Conservation (phyloP, 1,140 invertebrate genomes). For the Drosophila bipectinata region DNA sequence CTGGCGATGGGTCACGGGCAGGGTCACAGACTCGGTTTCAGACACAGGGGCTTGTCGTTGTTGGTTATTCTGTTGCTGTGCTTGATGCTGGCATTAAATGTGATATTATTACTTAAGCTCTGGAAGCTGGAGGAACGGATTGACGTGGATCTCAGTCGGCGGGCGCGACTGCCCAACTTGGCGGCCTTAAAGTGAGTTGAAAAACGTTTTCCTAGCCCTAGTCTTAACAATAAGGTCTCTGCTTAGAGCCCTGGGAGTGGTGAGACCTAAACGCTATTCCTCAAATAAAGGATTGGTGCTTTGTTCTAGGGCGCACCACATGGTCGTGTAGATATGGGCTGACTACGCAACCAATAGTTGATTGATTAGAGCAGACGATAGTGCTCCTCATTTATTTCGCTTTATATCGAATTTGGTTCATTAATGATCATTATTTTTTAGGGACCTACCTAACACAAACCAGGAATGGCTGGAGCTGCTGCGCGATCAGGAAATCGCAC, state of each 20-base stretch:
- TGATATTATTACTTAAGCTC: conserved; percentile 91
- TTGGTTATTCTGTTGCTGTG: conserved; percentile 87
- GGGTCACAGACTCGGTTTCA: conserved; percentile 10
- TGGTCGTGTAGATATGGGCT: background rate
- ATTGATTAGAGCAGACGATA: too few species aligned
- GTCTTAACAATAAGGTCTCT: too few species aligned
- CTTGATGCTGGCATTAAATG: conserved; percentile 90
- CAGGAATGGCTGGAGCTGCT: conserved; percentile 91
- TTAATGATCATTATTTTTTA: conserved; percentile 32
- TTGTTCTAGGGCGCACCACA: background rate
- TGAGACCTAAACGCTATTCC: too few species aligned
- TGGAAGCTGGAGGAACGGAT: conserved; percentile 88
- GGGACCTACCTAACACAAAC: conserved; percentile 87
- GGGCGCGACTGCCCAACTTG: conserved; percentile 75
- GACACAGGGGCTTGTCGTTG: conserved; percentile 83
- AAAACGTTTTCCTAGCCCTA: too few species aligned
- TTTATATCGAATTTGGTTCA: background rate
- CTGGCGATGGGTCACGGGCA: conserved; percentile 38
- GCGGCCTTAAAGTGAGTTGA: conserved; percentile 65
- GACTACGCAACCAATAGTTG: too few species aligned
- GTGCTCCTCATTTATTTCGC: too few species aligned
- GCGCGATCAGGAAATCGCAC: conserved; percentile 90
- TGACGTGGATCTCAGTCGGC: conserved; percentile 81
- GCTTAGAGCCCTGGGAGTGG: too few species aligned
- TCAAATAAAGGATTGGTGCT: background rate